These are phyloP conservation scores for Pogonocherus hispidulus DNA, from an alignment of 2,888 invertebrate genomes.

Conservation along the genomic window DNA sequence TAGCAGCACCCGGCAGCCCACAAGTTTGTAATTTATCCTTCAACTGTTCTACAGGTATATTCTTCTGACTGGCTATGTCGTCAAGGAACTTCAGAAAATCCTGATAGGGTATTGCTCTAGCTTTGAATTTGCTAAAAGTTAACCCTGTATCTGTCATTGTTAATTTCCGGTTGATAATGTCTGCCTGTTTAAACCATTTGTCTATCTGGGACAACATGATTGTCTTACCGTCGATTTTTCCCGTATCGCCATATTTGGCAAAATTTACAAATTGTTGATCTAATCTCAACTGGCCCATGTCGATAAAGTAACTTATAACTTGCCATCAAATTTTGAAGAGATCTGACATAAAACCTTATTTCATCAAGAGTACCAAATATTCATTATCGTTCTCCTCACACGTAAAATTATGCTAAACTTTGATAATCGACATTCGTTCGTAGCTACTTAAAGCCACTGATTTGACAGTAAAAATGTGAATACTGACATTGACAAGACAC, in stretches of 20 bases:
- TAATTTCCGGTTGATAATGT: background rate
- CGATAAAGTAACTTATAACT: too few species aligned
- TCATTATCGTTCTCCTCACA: too few species aligned
- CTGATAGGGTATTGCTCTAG: background rate
- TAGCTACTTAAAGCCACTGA: too few species aligned
- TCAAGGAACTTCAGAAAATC: slow-evolving; percentile 41
- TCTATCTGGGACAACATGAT: background rate
- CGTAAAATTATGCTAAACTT: too few species aligned
- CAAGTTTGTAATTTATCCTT: slow-evolving; percentile 36
- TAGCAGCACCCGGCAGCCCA: slow-evolving; percentile 35
- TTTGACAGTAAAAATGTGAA: too few species aligned
- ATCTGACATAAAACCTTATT: too few species aligned
- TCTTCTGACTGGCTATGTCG: slow-evolving; percentile 36
- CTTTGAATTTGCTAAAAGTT: background rate
- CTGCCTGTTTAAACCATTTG: background rate
- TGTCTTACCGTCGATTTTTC: background rate
- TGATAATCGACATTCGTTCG: too few species aligned
- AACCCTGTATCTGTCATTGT: background rate
- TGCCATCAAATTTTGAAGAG: background rate
- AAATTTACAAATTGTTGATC: background rate
- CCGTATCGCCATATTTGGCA: background rate
- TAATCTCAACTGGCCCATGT: background rate
- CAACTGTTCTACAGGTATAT: slow-evolving; percentile 29
- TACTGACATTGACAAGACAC: too few species aligned
- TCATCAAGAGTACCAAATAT: too few species aligned